These are phyloP conservation scores for Ctenopoma multispine DNA, from an alignment of 2,797 vertebrate genomes.

Conservation along the genomic window DNA sequence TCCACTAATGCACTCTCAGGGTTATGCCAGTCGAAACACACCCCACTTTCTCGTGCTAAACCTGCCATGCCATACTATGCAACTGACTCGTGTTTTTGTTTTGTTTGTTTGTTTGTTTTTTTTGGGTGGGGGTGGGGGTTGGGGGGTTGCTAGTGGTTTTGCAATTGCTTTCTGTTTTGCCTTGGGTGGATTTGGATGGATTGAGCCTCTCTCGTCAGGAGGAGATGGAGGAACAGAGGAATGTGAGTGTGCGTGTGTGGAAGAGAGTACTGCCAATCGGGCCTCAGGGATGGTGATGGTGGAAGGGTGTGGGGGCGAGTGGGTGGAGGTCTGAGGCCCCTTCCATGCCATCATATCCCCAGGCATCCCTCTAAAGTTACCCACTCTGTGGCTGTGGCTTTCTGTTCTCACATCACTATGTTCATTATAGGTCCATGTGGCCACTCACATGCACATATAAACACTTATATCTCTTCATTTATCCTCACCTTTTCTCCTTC, in stretches of 20 bases:
- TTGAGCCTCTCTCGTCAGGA: slow-evolving; percentile 26
- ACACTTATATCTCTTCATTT: slow-evolving; percentile 14
- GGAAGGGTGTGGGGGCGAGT: slow-evolving; percentile 7
- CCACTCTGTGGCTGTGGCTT: slow-evolving; percentile 53
- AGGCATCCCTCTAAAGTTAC: slow-evolving; percentile 66
- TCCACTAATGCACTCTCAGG: slow-evolving; percentile 14
- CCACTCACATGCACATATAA: not conserved
- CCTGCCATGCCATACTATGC: slow-evolving; percentile 6
- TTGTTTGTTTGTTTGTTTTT: not conserved
- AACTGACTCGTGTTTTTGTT: slow-evolving; percentile 10
- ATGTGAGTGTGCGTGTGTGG: not conserved
- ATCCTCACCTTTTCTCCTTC: slow-evolving; percentile 25
- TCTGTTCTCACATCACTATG: slow-evolving; percentile 48
- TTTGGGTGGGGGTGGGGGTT: too few relatives aligned
- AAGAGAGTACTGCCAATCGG: slow-evolving; percentile 14
- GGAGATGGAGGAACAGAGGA: slow-evolving; percentile 36
- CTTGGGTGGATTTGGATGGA: slow-evolving; percentile 26
- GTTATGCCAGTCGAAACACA: slow-evolving; percentile 13
- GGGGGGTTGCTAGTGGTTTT: slow-evolving; percentile 24
- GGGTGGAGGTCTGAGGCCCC: slow-evolving; percentile 37
- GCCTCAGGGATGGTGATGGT: slow-evolving; percentile 8
- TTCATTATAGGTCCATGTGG: slow-evolving; percentile 50
- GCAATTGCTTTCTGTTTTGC: slow-evolving; percentile 14
- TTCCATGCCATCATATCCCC: slow-evolving; percentile 54
- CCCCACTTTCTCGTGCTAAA: slow-evolving; percentile 19